Evolutionary conservation across 2,113 vertebrate species (phyloP), one percentile per base, ranked within the genome.

Genomic region (Urocitellus parryii): DNA sequence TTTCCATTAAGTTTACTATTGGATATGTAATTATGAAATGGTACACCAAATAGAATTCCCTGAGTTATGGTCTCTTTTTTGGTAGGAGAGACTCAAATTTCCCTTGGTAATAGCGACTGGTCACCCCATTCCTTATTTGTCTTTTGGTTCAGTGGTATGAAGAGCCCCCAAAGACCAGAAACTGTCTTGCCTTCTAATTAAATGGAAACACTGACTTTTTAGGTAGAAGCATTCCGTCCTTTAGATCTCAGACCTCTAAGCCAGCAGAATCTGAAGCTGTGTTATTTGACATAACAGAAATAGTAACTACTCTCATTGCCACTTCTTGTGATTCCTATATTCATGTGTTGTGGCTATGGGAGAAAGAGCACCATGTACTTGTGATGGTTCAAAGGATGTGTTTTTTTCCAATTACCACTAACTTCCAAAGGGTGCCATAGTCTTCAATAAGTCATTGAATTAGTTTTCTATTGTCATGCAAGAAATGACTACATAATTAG

Each of bases 101-200:
- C 13, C 27, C 20, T 53, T 73, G 42, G 17, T 72, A 73, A 88
- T 51, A 73, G 39, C 53, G 6, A 58, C 70, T 6, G 4, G 65
- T 88, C 67, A 94, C n/a, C 11, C 6, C 65, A 29, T 8, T 6
- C 58, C 18, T 73, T 68, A 42, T 58, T 56, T 67, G 16, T 22
- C n/a, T 76, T 89, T 83, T 83, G 48, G 22, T 83, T 94, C 85
- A 76, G 14, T 94, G 45, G 22, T 76, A 56, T 82, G n/a, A 65
- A 37, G n/a, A 83, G 27, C 86, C 56, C 13, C 18, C 6, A 77
- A 65, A 73, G 25, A 82, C 10, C n/a, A 73, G 11, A 5, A n/a
- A 63, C 74, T 29, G 34, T 51, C 37, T 94, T 68, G 37, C 32
- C 37, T 73, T 81, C 25, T 25, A 73, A 37, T 65, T 42, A 83